Conservation (phyloP, 2,888 invertebrate species). For the Dromius quadrimaculatus region DNA sequence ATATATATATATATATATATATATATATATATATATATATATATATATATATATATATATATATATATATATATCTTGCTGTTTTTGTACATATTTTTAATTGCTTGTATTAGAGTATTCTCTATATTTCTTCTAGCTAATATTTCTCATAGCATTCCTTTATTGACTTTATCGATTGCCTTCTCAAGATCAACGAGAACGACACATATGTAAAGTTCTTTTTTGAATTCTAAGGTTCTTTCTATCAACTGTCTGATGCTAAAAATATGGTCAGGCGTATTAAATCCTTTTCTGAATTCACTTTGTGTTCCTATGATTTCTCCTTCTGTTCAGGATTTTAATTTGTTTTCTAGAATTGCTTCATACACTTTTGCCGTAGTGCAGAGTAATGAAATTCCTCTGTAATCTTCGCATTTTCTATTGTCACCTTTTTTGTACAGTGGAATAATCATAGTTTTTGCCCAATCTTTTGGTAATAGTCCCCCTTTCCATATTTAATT, state of each 20-base stretch:
- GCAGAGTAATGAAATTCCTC: too few relatives aligned
- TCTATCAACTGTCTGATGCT: conserved; percentile 7
- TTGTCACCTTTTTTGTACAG: too few relatives aligned
- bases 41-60: neutral
- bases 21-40: neutral
- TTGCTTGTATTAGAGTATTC: neutral
- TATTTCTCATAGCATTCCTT: neutral
- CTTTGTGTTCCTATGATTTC: neutral
- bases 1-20: neutral
- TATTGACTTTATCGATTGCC: conserved; percentile 8
- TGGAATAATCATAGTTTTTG: too few relatives aligned
- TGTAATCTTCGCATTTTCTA: too few relatives aligned
- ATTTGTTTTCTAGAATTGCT: too few relatives aligned
- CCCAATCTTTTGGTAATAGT: too few relatives aligned
- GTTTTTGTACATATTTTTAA: neutral
- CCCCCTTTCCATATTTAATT: too few relatives aligned
- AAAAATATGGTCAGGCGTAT: neutral
- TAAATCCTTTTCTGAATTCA: neutral
- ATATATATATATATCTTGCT: neutral
- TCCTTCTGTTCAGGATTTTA: too few relatives aligned
- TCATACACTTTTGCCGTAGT: too few relatives aligned
- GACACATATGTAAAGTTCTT: neutral
- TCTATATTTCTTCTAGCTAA: neutral
- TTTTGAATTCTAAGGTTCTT: neutral
- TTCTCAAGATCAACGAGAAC: neutral